These are phyloP conservation scores for Dendrocincla tyrannina DNA, from an alignment of 2,797 vertebrate species.

Conservation along the genomic window DNA sequence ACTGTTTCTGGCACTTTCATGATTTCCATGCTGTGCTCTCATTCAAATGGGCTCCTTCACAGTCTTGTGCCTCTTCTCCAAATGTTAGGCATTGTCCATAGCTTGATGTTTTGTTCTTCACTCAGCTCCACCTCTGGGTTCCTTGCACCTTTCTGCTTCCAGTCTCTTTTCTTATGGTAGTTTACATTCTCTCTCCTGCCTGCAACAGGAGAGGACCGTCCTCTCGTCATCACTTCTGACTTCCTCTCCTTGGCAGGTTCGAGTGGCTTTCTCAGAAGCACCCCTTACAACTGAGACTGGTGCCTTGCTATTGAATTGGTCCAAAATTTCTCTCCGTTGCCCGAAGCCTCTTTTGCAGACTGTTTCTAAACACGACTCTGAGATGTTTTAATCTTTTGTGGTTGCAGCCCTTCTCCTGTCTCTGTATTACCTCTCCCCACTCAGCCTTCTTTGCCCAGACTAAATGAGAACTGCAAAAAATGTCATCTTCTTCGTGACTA, in stretches of 20 bases:
- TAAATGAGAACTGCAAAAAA: constrained; percentile 4
- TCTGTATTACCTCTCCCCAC: background rate
- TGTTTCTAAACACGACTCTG: background rate
- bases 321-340: background rate
- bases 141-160: background rate
- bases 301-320: background rate
- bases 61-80: constrained; percentile 9
- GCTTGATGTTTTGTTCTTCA: background rate
- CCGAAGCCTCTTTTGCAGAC: background rate
- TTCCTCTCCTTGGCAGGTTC: background rate
- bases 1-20: constrained; percentile 18
- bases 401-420: background rate
- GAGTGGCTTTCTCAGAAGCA: background rate
- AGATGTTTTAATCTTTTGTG: constrained; percentile 4
- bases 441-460: background rate
- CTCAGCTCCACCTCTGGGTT: background rate
- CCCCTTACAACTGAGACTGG: background rate
- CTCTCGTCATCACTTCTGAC: background rate
- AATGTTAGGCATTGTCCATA: background rate
- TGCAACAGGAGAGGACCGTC: background rate
- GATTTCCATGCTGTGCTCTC: constrained; percentile 11
- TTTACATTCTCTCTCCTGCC: background rate
- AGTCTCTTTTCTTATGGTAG: background rate
- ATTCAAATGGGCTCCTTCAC: constrained; percentile 11
- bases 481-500: background rate